A percentile compares a stretch with the other conserved stretches of the same genome.
Conservation (phyloP, 2,888 invertebrate species). For the Epirrita christyi region DNA sequence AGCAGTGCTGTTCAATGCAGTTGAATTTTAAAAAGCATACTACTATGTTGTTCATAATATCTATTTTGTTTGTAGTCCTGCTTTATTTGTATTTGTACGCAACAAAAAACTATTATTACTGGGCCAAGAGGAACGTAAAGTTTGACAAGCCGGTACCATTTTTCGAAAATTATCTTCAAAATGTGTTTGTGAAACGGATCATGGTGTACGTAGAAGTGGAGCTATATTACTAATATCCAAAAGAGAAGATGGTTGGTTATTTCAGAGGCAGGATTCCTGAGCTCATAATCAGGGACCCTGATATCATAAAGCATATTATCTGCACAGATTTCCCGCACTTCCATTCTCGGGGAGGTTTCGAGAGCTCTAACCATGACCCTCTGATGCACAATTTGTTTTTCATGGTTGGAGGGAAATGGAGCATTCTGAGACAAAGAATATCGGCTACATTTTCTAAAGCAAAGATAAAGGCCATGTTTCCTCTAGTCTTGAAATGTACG, state of each 20-base stretch:
- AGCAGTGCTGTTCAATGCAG: neutral
- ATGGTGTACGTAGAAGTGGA: constrained; percentile 16
- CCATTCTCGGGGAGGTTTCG: constrained; percentile 45
- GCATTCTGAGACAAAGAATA: constrained; percentile 33
- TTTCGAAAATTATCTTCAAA: constrained; percentile 22
- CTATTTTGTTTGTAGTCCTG: neutral
- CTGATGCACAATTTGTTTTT: constrained; percentile 51
- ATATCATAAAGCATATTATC: constrained; percentile 44
- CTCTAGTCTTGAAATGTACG: constrained; percentile 42
- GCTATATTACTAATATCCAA: constrained; percentile 41
- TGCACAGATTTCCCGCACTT: constrained; percentile 45
- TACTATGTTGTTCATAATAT: neutral
- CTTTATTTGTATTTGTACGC: neutral
- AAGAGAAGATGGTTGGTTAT: constrained; percentile 46
- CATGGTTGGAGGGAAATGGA: constrained; percentile 46
- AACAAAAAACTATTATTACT: constrained; percentile 3
- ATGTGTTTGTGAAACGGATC: constrained; percentile 9
- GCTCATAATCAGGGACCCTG: constrained; percentile 45
- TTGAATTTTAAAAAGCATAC: neutral
- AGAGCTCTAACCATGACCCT: constrained; percentile 42
- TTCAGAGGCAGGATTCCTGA: constrained; percentile 41
- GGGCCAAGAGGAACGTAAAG: constrained; percentile 18
- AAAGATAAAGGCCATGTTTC: constrained; percentile 55
- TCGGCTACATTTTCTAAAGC: constrained; percentile 51
- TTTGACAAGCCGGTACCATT: constrained; percentile 18